Evolutionary conservation across 2,113 vertebrate genomes (phyloP).

Genomic region (Halcyon malimbica): DNA sequence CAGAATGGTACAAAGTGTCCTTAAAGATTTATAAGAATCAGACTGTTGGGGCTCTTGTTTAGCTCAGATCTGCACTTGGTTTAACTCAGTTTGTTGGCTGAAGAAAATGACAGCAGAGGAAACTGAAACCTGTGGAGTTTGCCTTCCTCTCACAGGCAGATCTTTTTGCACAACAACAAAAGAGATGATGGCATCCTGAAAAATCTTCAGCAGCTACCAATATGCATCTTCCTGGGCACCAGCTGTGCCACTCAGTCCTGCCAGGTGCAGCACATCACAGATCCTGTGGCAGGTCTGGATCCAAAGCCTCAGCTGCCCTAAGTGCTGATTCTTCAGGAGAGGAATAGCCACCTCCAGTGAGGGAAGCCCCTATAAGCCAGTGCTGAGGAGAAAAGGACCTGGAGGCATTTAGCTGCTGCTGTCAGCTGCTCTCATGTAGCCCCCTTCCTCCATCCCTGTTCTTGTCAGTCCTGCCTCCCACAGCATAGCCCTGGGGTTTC

Average conservation of each 20-base stretch:
- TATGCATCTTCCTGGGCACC: not conserved
- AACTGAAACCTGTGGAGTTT: not conserved
- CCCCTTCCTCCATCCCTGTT: not conserved
- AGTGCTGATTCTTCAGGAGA: not conserved
- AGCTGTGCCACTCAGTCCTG: not conserved
- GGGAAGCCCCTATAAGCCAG: not conserved
- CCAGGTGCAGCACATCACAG: not conserved
- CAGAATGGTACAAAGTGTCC: not conserved
- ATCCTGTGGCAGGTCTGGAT: not conserved
- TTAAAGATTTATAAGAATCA: constrained; percentile 44
- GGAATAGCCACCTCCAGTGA: not conserved
- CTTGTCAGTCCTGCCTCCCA: not conserved
- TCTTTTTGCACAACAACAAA: not conserved
- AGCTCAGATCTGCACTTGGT: not conserved
- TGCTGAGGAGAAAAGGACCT: not conserved
- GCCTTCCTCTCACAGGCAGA: not conserved
- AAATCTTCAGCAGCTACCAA: not conserved
- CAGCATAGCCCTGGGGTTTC: not conserved
- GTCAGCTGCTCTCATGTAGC: not conserved
- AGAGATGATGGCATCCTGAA: not conserved
- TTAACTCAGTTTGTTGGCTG: not conserved
- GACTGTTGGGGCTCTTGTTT: not conserved
- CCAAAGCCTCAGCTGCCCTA: not conserved
- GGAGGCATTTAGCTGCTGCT: not conserved
- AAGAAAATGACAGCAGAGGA: not conserved